Evolutionary conservation across 2,113 vertebrate species (phyloP).

Genomic region (Pomatostomus ruficeps): DNA sequence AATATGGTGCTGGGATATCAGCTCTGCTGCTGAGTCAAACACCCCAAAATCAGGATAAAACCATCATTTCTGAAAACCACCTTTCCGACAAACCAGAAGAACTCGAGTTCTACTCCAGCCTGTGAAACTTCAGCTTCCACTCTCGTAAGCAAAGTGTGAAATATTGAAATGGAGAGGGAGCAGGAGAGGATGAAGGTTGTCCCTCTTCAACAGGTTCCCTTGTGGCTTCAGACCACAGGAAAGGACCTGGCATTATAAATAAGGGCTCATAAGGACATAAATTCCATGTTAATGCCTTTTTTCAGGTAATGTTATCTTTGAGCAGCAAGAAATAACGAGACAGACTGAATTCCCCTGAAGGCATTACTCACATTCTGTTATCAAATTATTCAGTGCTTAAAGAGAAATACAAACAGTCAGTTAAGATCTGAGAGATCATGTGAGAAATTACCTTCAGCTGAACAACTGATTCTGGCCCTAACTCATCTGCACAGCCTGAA

Average conservation of each 20-base stretch:
- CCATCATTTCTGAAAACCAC: neutral
- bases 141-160: neutral
- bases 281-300: neutral
- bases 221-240: neutral
- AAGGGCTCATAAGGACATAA: neutral
- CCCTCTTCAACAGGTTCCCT: neutral
- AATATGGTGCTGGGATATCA: neutral
- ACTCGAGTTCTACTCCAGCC: neutral
- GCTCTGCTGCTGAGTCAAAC: neutral
- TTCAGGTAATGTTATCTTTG: neutral
- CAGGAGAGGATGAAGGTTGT: neutral
- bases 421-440: neutral
- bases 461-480: neutral
- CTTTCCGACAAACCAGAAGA: neutral
- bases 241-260: neutral
- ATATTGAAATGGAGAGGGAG: neutral
- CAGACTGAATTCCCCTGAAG: neutral
- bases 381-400: neutral
- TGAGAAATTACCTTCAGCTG: neutral
- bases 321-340: neutral
- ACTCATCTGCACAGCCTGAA: neutral
- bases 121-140: neutral
- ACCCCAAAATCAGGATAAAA: neutral
- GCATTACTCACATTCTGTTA: neutral
- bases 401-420: neutral